Evolutionary conservation across 2,888 invertebrate species (phyloP), one percentile per base, ranked within the genome.

Genomic region (Patella caerulea): DNA sequence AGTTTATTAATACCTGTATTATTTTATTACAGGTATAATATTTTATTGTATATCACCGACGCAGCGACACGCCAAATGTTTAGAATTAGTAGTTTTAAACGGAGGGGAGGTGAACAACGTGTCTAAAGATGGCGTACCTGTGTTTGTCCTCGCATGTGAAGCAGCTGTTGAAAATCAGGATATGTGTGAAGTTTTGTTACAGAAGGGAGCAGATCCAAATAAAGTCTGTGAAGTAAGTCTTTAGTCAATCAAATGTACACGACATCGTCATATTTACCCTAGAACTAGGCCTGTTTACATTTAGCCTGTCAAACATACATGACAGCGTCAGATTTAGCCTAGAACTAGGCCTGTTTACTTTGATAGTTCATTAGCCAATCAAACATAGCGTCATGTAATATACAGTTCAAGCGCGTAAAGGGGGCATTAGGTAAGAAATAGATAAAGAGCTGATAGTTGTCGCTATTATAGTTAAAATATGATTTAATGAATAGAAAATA

Each of bases 41-140:
- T 92, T 89, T 81, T 90, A 91, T 84, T 90, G 90, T 74, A 88
- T 91, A 56, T 85, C 89, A 17, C 88, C 91, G 11, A 91, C 92
- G 0, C 87, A 90, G 74, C 83, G 92, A 15, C 92, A 92, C 83
- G 84, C 86, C n/a, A 87, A 88, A 75, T 91, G 91, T 82, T 75
- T 91, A 70, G 89, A 91, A 74, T 83, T 92, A 54, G 90, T 88
- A 11, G 82, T 92, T 0, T 79, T 83, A 52, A 84, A 90, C 83
- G 91, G 90, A 14, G 92, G 91, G 3, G 89, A 91, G 70, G 88
- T 90, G 1, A 92, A 92, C 83, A 90, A 89, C 79, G 84, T 84
- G 69, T 84, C 88, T 29, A 89, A 88, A 55, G 90, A 91, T 77
- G 91, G 91, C 15, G 84, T 84, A 11, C 90, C 91, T 17, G 90